These are phyloP conservation scores for Opisthocomus hoazin DNA, from an alignment of 2,113 vertebrate genomes.

Conservation along the genomic window DNA sequence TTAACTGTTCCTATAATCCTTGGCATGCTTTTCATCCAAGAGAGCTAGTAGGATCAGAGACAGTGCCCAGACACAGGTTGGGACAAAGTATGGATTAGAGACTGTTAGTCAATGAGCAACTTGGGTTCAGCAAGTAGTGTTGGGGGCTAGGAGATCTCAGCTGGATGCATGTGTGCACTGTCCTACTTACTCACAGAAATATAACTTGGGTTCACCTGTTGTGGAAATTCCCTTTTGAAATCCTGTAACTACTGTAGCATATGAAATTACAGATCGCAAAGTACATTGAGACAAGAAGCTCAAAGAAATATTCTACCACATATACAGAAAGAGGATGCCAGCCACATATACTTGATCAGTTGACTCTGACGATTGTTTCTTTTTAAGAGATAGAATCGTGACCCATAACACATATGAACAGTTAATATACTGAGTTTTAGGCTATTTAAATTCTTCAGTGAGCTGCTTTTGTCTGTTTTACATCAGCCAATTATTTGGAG, in stretches of 20 bases:
- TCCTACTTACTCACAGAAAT: background rate
- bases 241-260: background rate
- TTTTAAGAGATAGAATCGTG: background rate
- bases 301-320: background rate
- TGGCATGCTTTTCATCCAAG: background rate
- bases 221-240: background rate
- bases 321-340: background rate
- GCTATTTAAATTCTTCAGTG: background rate
- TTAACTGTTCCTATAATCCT: background rate
- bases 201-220: background rate
- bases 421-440: background rate
- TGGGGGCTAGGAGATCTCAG: background rate
- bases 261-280: background rate
- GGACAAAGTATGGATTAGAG: background rate
- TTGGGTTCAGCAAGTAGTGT: accelerated
- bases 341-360: background rate
- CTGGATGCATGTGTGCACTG: background rate
- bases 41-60: background rate
- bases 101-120: background rate
- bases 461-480: background rate
- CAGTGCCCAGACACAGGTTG: accelerated
- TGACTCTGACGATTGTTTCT: background rate
- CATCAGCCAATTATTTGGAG: background rate
- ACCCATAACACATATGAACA: background rate
- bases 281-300: background rate